Evolutionary conservation across 2,888 invertebrate genomes (phyloP).

Genomic region (Himalopsyche anomala): DNA sequence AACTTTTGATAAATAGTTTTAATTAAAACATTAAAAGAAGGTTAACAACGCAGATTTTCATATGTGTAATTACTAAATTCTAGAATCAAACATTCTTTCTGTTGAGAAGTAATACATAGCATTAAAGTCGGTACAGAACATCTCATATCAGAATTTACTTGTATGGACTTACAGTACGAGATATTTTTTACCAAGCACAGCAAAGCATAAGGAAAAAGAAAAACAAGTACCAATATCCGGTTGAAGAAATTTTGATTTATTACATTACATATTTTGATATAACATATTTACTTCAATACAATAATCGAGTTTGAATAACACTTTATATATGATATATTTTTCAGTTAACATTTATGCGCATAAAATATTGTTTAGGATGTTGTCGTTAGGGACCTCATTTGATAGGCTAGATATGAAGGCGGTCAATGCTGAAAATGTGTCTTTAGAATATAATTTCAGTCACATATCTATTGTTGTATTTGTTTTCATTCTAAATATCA

Average conservation of each 20-base stretch:
- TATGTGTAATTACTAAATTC: no score
- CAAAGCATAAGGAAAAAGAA: background rate
- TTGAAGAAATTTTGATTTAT: slow-evolving; percentile 40
- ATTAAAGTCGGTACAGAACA: no score
- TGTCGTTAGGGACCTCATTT: slow-evolving; percentile 36
- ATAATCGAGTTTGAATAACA: slow-evolving; percentile 19
- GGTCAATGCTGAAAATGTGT: slow-evolving; percentile 19
- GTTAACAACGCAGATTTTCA: no score
- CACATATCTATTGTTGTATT: slow-evolving; percentile 32
- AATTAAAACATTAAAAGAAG: no score
- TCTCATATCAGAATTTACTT: no score
- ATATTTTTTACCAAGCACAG: no score
- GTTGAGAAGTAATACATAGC: no score
- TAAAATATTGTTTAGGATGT: slow-evolving; percentile 29
- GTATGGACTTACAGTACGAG: no score
- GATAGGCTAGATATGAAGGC: slow-evolving; percentile 39
- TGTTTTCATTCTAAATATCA: background rate
- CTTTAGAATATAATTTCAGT: slow-evolving; percentile 2
- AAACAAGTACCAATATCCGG: background rate
- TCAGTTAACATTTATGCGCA: slow-evolving; percentile 40
- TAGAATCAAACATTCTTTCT: no score
- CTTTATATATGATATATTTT: slow-evolving; percentile 40
- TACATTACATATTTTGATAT: slow-evolving; percentile 40
- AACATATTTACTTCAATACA: slow-evolving; percentile 27
- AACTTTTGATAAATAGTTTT: no score